phyloP scores from a whole-genome alignment of 2,888 invertebrate genomes.

The Falcaria lacertinaria region DNA sequence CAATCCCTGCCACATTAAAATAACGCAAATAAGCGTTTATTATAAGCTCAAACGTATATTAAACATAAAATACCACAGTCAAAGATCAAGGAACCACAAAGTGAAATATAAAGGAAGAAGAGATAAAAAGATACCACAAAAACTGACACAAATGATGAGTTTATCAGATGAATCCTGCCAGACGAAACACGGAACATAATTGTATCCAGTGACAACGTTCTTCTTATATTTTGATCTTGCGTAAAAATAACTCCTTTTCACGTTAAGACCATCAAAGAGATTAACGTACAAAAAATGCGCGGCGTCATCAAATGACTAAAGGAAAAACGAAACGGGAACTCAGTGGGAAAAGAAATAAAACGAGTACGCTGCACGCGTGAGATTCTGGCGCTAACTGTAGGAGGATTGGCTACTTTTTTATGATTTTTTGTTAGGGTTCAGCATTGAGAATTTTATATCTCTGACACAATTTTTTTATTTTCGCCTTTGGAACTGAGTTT shows the following conservation, averaged over 20 bases:
- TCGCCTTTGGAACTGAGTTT: no score
- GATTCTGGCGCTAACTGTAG: conserved; percentile 22
- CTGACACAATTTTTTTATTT: no score
- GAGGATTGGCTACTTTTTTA: conserved; percentile 12
- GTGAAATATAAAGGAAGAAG: not conserved
- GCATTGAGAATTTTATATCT: conserved; percentile 1
- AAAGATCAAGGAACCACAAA: not conserved
- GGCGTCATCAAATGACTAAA: conserved; percentile 35
- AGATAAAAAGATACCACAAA: not conserved
- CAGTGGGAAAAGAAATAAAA: conserved; percentile 18
- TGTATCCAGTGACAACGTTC: not conserved
- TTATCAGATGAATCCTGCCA: not conserved
- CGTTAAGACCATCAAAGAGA: conserved; percentile 40
- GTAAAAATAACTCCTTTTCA: conserved; percentile 21
- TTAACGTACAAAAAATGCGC: conserved; percentile 33
- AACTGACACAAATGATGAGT: not conserved
- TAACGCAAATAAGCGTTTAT: no score
- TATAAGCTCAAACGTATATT: no score
- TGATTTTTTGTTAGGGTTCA: conserved; percentile 8
- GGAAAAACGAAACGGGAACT: conserved; percentile 10
- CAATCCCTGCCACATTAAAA: no score
- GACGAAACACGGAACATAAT: not conserved
- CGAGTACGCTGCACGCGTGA: conserved; percentile 28
- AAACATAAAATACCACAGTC: not conserved
- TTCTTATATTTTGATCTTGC: not conserved